These are phyloP conservation scores for Calcarius lapponicus DNA, from an alignment of 2,797 vertebrate genomes.

Conservation along the genomic window DNA sequence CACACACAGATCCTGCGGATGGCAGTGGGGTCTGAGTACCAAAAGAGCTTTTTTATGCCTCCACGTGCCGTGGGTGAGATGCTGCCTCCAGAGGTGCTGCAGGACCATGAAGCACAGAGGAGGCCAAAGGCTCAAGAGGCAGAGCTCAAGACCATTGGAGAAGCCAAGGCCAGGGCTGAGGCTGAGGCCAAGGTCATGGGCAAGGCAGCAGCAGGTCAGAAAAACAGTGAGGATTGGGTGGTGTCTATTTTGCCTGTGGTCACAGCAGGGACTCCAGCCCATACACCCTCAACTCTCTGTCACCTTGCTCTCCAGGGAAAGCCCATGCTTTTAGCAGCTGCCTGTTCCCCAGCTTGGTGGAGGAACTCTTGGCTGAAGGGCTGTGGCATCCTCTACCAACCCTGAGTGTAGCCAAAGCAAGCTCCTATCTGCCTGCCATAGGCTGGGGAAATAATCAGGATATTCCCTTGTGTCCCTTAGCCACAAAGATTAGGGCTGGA, in stretches of 20 bases:
- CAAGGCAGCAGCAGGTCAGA: neutral
- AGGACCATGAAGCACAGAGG: neutral
- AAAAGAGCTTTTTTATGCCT: too few species aligned
- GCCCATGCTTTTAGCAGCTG: too few species aligned
- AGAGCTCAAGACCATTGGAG: too few species aligned
- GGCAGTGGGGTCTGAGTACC: too few species aligned
- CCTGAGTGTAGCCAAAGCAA: neutral
- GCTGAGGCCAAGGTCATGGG: too few species aligned
- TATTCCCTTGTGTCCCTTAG: neutral
- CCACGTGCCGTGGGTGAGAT: too few species aligned
- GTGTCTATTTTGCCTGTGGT: neutral
- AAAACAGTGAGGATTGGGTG: slow-evolving; percentile 40
- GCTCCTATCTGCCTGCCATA: fast-evolving
- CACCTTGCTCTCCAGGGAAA: neutral
- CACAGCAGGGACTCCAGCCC: neutral
- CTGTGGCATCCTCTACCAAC: neutral
- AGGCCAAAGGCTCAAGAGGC: too few species aligned
- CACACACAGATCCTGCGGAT: slow-evolving; percentile 77
- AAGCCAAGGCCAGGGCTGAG: too few species aligned
- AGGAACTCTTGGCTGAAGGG: neutral
- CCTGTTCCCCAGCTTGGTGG: neutral
- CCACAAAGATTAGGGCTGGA: neutral
- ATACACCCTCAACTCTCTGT: neutral
- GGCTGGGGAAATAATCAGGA: neutral
- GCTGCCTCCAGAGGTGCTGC: too few species aligned